Evolutionary conservation across 2,888 invertebrate genomes (phyloP).

Genomic region (Sthenelais limicola): DNA sequence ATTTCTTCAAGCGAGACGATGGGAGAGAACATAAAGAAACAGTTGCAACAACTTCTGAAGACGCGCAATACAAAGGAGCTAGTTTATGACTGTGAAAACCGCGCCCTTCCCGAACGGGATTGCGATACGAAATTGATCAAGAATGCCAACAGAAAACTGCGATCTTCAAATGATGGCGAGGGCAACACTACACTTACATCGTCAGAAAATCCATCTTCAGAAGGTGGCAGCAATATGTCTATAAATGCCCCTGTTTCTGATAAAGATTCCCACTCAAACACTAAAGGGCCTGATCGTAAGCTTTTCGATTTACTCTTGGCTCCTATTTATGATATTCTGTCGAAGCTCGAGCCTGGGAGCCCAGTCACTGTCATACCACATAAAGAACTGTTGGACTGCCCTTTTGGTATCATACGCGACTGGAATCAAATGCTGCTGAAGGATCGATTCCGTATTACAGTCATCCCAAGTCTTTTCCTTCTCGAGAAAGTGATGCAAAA

Average conservation of each 20-base stretch:
- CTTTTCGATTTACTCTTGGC: constrained; percentile 64
- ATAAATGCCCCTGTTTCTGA: constrained; percentile 1
- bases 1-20: not conserved
- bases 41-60: constrained; percentile 34
- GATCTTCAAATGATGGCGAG: not conserved
- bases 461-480: constrained; percentile 61
- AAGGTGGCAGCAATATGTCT: not conserved
- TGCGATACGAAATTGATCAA: constrained; percentile 1
- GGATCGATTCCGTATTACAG: constrained; percentile 59
- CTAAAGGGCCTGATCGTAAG: constrained; percentile 50
- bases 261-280: not conserved
- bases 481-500: constrained; percentile 62
- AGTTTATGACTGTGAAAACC: constrained; percentile 57
- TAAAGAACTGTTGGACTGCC: constrained; percentile 61
- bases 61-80: constrained; percentile 2
- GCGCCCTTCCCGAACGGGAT: constrained; percentile 58
- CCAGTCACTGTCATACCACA: constrained; percentile 67
- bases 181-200: not conserved
- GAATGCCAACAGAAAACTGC: constrained; percentile 30
- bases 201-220: not conserved
- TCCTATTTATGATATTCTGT: constrained; percentile 64
- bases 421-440: constrained; percentile 50
- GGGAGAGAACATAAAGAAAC: not conserved
- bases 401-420: constrained; percentile 63
- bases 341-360: constrained; percentile 56